Base-by-base conservation (phyloP, 2,888 invertebrate species). In the Therioaphis trifolii region DNA sequence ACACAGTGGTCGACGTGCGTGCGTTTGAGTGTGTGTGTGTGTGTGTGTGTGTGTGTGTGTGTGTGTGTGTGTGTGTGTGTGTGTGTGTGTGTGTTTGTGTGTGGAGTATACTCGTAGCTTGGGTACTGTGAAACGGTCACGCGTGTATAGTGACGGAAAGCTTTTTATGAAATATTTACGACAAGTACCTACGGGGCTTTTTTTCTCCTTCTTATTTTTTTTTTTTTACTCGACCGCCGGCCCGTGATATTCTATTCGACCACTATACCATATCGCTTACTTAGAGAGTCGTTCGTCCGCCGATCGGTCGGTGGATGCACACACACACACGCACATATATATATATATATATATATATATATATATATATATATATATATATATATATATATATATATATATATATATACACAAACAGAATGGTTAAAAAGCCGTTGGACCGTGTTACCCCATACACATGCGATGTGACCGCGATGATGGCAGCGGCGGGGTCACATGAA, bases 351-450 rank as follows among this genome's bases (percentile, higher is more conserved):
- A n/a, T n/a, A n/a, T n/a, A n/a, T n/a, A n/a, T n/a, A n/a, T n/a
- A n/a, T n/a, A n/a, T n/a, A n/a, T n/a, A n/a, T n/a, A n/a, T n/a
- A n/a, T n/a, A n/a, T n/a, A n/a, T n/a, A n/a, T n/a, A n/a, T n/a
- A n/a, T n/a, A n/a, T n/a, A n/a, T n/a, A n/a, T n/a, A n/a, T n/a
- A n/a, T n/a, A n/a, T n/a, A n/a, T n/a, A n/a, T n/a, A n/a, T n/a
- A n/a, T n/a, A n/a, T n/a, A n/a, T n/a, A n/a, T n/a, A n/a, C n/a
- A 80, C 80, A 80, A 80, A 80, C 80, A 72, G 80, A 80, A 80
- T 80, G 61, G 80, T 80, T 72, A 80, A 80, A 61, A 72, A 72
- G 27, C 27, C 80, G 80, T 49, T 27, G 71, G 80, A 58, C 80
- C 61, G 72, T 80, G 46, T 68, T 63, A 66, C 29, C 63, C 29